Base-by-base conservation (phyloP, 1,140 invertebrate genomes). In the Anthonomus grandis region DNA sequence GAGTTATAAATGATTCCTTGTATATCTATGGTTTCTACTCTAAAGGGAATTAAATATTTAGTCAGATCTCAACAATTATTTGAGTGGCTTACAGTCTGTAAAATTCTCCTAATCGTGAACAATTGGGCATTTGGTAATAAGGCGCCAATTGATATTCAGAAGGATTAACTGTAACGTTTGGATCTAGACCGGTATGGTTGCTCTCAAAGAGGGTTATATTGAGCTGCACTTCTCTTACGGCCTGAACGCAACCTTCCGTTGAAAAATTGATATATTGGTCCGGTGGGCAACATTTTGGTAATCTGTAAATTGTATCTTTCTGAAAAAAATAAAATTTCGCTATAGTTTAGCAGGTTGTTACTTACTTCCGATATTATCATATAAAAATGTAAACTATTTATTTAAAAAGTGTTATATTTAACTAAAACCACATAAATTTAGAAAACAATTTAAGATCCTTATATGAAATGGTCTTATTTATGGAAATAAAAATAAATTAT, bases 161-260 rank as follows among this genome's bases (percentile, higher is more conserved):
- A 9, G 25, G n/a, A 31, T 56, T 41, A n/a, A 56, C 18, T 18
- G 19, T 42, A 8, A 65, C 19, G 38, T 59, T 41, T 17, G 62
- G 50, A 48, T 57, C 49, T 8, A 65, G 23, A 38, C 59, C 58
- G 15, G 61, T 65, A 9, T 31, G 23, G 45, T 65, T 65, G 48
- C 57, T 57, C 42, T 59, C 42, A 31, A 51, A 91, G 83, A 71
- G 90, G 87, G 34, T 94, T 89, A 70, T 91, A 89, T 69, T 92
- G 86, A 0, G 88, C 89, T 63, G 87, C 83, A 72, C 93, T 93
- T 64, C 19, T 74, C 8, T 21, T 23, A 18, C 10, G 4, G 52
- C 25, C 13, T 34, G 10, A 5, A 18, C 17, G 25, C 48, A 51
- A 5, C 5, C 24, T 15, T 18, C 22, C 4, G 10, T 15, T 18